These are phyloP conservation scores for Forbesichthys agassizii DNA, from an alignment of 2,113 vertebrate genomes.

Conservation along the genomic window DNA sequence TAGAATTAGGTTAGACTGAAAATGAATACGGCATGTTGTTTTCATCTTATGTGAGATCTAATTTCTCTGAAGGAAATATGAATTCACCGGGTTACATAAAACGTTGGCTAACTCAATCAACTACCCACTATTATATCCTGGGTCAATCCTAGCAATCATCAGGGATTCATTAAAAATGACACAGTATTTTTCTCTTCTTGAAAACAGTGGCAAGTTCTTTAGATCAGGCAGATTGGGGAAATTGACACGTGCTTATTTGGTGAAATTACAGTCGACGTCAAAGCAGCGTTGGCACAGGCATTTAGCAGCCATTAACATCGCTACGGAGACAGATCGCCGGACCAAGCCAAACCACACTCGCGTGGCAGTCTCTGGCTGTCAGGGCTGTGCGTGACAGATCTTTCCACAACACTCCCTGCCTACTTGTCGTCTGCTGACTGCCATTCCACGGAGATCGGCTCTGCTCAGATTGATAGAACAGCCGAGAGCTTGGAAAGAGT, in stretches of 20 bases:
- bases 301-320: slow-evolving; percentile 55
- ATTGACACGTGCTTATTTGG: slow-evolving; percentile 54
- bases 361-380: slow-evolving; percentile 55
- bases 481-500: slow-evolving; percentile 11
- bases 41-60: slow-evolving; percentile 4
- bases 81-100: slow-evolving; percentile 7
- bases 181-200: not conserved
- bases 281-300: slow-evolving; percentile 43
- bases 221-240: slow-evolving; percentile 37
- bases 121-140: not conserved
- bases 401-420: slow-evolving; percentile 8
- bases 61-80: slow-evolving; percentile 22
- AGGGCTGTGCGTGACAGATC: slow-evolving; percentile 44
- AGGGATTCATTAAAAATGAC: slow-evolving; percentile 16
- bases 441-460: slow-evolving; percentile 10
- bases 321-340: slow-evolving; percentile 36
- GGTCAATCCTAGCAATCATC: slow-evolving; percentile 16
- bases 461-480: slow-evolving; percentile 8
- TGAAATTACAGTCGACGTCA: slow-evolving; percentile 62
- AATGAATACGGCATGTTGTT: slow-evolving; percentile 31
- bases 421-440: slow-evolving; percentile 24
- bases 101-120: slow-evolving; percentile 11
- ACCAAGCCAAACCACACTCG: slow-evolving; percentile 52
- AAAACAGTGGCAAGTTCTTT: slow-evolving; percentile 21
- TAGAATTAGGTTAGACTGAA: not conserved